A percentile compares a stretch with the other conserved stretches of the same genome.
phyloP scores from a whole-genome alignment of 2,797 vertebrate species.

The Mareca penelope region DNA sequence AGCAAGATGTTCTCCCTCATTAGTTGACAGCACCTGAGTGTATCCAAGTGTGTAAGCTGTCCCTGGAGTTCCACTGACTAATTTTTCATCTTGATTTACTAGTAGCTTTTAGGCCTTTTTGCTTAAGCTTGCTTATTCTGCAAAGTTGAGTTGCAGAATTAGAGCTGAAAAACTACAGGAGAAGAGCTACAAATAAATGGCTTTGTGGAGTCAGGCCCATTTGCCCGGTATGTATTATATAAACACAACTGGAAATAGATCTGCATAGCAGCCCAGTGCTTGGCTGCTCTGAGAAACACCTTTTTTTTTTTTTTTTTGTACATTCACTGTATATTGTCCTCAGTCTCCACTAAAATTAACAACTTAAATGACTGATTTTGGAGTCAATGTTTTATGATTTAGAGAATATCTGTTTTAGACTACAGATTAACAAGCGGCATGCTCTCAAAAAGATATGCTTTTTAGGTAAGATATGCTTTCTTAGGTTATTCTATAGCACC shows the following conservation, averaged over 20 bases:
- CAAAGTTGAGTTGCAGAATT: not conserved
- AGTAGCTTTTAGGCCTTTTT: not conserved
- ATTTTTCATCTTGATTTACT: not conserved
- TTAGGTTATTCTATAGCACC: not conserved
- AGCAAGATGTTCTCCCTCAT: not conserved
- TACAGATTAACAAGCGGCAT: not conserved
- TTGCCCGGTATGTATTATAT: not conserved
- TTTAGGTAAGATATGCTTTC: no score
- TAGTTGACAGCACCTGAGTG: not conserved
- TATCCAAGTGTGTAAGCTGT: not conserved
- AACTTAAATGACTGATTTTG: not conserved
- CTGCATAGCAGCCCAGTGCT: not conserved
- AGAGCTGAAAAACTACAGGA: not conserved
- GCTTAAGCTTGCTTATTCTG: not conserved
- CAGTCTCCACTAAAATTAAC: not conserved
- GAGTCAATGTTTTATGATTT: accelerated
- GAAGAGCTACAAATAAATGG: not conserved
- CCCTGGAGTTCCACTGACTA: not conserved
- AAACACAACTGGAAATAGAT: not conserved
- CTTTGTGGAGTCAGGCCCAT: not conserved
- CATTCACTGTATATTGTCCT: not conserved
- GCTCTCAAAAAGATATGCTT: not conserved
- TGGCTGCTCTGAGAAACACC: not conserved
- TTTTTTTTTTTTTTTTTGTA: not conserved
- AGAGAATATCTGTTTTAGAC: not conserved